phyloP scores from a whole-genome alignment of 1,140 invertebrate species.

The Bradynema listronoti region DNA sequence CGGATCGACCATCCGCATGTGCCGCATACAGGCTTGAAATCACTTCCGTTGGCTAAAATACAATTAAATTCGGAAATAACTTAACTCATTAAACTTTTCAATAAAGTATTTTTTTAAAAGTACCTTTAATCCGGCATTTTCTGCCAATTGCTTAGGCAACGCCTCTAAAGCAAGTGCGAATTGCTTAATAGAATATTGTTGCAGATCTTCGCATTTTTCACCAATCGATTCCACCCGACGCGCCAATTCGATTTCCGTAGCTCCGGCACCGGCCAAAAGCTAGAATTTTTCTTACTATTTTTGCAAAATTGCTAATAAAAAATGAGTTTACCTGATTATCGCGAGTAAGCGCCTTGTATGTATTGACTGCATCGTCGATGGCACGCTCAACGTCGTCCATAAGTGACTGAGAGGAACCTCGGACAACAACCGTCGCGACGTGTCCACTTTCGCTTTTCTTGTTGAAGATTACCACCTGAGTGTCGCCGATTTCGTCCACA shows the following conservation, averaged over 20 bases:
- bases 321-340: constrained; percentile 52
- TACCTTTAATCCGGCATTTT: constrained; percentile 80
- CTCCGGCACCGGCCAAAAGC: constrained; percentile 85
- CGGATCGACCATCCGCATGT: constrained; percentile 79
- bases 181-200: constrained; percentile 92
- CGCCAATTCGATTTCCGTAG: constrained; percentile 86
- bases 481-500: constrained; percentile 93
- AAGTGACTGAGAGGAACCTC: constrained; percentile 92
- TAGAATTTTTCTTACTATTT: constrained; percentile 64
- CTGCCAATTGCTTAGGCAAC: constrained; percentile 82
- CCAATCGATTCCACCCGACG: constrained; percentile 75
- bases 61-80: constrained; percentile 2
- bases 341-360: constrained; percentile 78
- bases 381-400: constrained; percentile 98
- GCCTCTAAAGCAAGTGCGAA: constrained; percentile 83
- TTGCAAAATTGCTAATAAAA: background rate
- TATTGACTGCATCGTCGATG: constrained; percentile 96
- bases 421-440: constrained; percentile 83
- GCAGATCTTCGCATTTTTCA: constrained; percentile 82
- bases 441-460: constrained; percentile 68
- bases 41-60: constrained; percentile 68
- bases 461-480: constrained; percentile 81
- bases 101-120: background rate
- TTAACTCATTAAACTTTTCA: background rate
- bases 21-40: constrained; percentile 83